These are phyloP conservation scores for Collichthys lucidus DNA, from an alignment of 2,113 vertebrate species.

Conservation along the genomic window DNA sequence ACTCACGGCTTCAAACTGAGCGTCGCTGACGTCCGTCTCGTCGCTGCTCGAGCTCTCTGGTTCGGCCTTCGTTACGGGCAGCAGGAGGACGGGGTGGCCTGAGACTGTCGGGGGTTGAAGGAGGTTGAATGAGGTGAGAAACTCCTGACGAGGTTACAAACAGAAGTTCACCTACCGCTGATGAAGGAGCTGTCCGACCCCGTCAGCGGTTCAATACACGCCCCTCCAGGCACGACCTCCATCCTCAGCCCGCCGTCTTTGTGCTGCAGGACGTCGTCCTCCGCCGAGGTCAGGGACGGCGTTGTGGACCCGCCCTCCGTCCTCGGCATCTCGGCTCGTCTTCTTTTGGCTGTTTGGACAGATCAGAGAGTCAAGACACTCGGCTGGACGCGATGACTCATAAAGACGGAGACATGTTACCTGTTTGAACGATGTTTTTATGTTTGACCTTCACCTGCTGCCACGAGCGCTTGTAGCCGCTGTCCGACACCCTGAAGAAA, in stretches of 20 bases:
- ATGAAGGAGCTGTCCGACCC: slow-evolving; percentile 66
- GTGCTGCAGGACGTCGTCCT: slow-evolving; percentile 56
- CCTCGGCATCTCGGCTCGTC: slow-evolving; percentile 42
- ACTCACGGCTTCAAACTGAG: slow-evolving; percentile 65
- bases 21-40: slow-evolving; percentile 70
- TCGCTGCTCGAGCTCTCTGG: slow-evolving; percentile 72
- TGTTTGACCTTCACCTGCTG: slow-evolving; percentile 79
- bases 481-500: slow-evolving; percentile 66
- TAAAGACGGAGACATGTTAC: slow-evolving; percentile 7
- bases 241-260: slow-evolving; percentile 57
- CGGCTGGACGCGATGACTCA: neutral
- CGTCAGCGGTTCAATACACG: slow-evolving; percentile 50
- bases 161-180: slow-evolving; percentile 50
- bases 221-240: slow-evolving; percentile 57
- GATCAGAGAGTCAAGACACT: neutral
- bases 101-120: slow-evolving; percentile 45
- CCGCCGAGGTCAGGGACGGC: slow-evolving; percentile 55
- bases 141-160: neutral
- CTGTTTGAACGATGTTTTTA: slow-evolving; percentile 78
- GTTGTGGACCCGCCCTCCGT: slow-evolving; percentile 36
- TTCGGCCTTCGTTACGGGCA: slow-evolving; percentile 73
- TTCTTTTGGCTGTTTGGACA: slow-evolving; percentile 65
- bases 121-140: too few species aligned
- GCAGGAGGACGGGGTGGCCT: slow-evolving; percentile 73
- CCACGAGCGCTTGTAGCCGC: slow-evolving; percentile 75